Percentiles rank a stretch among this genome's conserved stretches.
These are phyloP conservation scores for Drosophila picticornis DNA, from an alignment of 2,888 invertebrate species.

Conservation along the genomic window DNA sequence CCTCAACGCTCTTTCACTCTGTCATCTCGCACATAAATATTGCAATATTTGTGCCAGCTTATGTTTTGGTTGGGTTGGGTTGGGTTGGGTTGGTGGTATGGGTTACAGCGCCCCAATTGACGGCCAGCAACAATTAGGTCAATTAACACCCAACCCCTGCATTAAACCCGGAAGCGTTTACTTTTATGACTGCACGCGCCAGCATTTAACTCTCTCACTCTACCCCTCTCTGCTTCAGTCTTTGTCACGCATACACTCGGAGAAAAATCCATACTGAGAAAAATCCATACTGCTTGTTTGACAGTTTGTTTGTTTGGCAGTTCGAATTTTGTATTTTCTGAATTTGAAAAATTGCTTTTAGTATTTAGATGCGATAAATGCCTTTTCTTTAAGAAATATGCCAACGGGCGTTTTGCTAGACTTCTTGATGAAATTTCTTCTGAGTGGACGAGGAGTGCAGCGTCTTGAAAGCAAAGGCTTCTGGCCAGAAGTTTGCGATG, in stretches of 20 bases:
- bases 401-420: not conserved
- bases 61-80: slow-evolving; percentile 1
- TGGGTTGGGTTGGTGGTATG: not conserved
- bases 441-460: slow-evolving; percentile 12
- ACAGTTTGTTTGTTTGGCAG: too few species aligned
- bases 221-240: not conserved
- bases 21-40: slow-evolving; percentile 27
- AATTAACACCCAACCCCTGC: slow-evolving; percentile 41
- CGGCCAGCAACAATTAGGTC: slow-evolving; percentile 47
- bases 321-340: not conserved
- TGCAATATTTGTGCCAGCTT: slow-evolving; percentile 27
- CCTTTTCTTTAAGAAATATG: not conserved
- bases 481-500: slow-evolving; percentile 19
- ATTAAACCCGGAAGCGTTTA: slow-evolving; percentile 21
- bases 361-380: not conserved
- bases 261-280: not conserved
- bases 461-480: slow-evolving; percentile 12
- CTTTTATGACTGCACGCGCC: slow-evolving; percentile 49
- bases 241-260: not conserved
- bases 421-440: not conserved
- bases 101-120: not conserved
- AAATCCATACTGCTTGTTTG: too few species aligned
- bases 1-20: not conserved
- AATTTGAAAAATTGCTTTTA: not conserved
- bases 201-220: slow-evolving; percentile 31